Percentiles rank a stretch among this genome's conserved stretches.
Conservation (phyloP, 2,888 invertebrate species). For the Acrobasis consociella region DNA sequence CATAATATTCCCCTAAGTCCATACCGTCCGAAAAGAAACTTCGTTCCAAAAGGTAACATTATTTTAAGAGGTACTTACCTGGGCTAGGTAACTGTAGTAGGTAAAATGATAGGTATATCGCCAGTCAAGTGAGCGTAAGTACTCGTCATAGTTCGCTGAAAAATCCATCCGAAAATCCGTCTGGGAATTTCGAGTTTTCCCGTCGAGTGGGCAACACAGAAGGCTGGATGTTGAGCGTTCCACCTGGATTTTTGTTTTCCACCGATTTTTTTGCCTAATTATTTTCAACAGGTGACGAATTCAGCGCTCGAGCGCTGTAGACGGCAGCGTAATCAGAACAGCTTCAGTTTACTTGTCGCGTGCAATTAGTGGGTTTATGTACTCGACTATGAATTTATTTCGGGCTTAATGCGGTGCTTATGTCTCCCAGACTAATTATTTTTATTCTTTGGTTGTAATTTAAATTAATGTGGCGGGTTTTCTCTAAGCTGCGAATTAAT, state of each 20-base stretch:
- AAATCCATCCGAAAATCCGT: conserved; percentile 56
- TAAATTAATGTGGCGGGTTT: not conserved
- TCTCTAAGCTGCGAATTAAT: not conserved
- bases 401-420: conserved; percentile 28
- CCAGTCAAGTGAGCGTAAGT: conserved; percentile 48
- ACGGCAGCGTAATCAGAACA: conserved; percentile 63
- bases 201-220: conserved; percentile 70
- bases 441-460: conserved; percentile 1
- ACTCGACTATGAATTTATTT: conserved; percentile 40
- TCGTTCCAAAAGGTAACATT: too few relatives aligned
- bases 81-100: too few relatives aligned
- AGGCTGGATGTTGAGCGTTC: conserved; percentile 60
- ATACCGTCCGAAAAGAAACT: too few relatives aligned
- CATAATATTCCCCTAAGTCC: too few relatives aligned
- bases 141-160: conserved; percentile 57
- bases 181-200: conserved; percentile 53
- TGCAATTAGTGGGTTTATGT: conserved; percentile 70
- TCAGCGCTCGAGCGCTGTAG: conserved; percentile 75
- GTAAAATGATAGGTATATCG: conserved; percentile 1
- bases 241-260: conserved; percentile 78
- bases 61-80: too few relatives aligned
- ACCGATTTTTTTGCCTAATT: conserved; percentile 82
- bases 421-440: conserved; percentile 36
- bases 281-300: conserved; percentile 83
- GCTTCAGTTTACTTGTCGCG: conserved; percentile 69